Evolutionary conservation across 92 coral and sea anemone species (phyloP), one percentile per base, ranked within the genome.

Genomic region (Paragorgia papillata): DNA sequence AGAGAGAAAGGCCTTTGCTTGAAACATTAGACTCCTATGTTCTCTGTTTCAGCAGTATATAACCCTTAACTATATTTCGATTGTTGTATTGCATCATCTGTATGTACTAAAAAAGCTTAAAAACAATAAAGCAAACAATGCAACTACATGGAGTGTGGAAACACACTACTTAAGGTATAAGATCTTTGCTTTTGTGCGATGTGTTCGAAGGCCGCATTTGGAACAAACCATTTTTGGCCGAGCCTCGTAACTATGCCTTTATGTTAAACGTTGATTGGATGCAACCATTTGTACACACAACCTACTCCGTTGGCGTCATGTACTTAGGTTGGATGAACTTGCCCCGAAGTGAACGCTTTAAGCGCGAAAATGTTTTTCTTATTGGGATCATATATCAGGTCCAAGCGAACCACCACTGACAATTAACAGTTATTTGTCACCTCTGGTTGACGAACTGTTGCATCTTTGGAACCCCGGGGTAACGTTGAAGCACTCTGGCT

Each of bases 371-470:
- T 56, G 79, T 90, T 1, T 62, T 90, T 76, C 81, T 90, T 1
- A 84, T 77, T 9, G 96, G 90, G 1, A 74, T 90, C 28, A 62
- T 90, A 62, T 90, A 19, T 89, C 96, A 33, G 90, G 90, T 9
- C 96, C 90, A 19, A 40, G 75, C 35, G 90, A 90, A 43, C 90
- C 96, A 0, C 69, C 74, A 21, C 60, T 81, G 13, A 80, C 86
- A 9, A 85, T 89, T 9, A 89, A 89, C 58, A 80, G 87, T 7
- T 89, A 74, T 29, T 46, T 89, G n/a, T 51, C 75, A 15, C 95
- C 89, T 15, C 70, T 89, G 5, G 95, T 89, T 7, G 57, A 74
- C n/a, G 86, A 89, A 40, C 59, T 89, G 19, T 37, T 79, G 61
- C 18, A 15, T 0, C 70, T 79, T 0, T 86, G 90, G 90, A 73